A percentile compares a stretch with the other conserved stretches of the same genome.
These are phyloP conservation scores for Vicugna pacos DNA, from an alignment of 2,113 vertebrate species.

Conservation along the genomic window DNA sequence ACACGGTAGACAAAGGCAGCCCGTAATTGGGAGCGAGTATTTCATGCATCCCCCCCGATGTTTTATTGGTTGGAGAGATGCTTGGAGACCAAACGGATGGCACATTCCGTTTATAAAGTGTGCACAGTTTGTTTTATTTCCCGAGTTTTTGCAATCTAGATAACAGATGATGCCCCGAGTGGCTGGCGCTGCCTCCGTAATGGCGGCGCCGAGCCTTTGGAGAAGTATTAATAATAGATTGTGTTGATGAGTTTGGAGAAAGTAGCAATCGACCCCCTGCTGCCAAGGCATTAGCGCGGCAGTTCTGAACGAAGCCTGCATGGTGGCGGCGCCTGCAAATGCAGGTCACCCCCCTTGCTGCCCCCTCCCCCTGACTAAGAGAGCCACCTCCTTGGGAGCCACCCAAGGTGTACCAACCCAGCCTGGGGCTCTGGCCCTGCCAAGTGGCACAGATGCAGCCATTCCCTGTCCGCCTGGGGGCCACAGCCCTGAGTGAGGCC, in stretches of 20 bases:
- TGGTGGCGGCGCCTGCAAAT: background rate
- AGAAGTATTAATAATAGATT: slow-evolving; percentile 92
- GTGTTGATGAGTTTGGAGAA: slow-evolving; percentile 91
- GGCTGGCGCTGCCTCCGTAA: slow-evolving; percentile 87
- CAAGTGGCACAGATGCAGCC: background rate
- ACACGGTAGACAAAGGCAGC: slow-evolving; percentile 69
- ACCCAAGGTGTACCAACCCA: background rate
- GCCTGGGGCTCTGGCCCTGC: slow-evolving; percentile 70
- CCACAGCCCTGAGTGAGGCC: background rate
- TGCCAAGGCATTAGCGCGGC: slow-evolving; percentile 88
- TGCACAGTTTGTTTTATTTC: slow-evolving; percentile 88
- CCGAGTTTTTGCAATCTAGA: slow-evolving; percentile 89
- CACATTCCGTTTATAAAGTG: slow-evolving; percentile 90
- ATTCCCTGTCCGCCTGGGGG: background rate
- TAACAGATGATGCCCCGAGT: slow-evolving; percentile 89
- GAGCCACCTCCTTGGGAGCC: background rate
- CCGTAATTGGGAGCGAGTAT: slow-evolving; percentile 84
- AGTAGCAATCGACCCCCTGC: slow-evolving; percentile 91
- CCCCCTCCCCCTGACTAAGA: background rate
- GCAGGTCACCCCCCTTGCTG: slow-evolving; percentile 26
- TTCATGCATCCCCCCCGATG: slow-evolving; percentile 86
- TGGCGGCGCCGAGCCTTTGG: slow-evolving; percentile 86
- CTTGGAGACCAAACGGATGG: slow-evolving; percentile 87
- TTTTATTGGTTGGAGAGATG: slow-evolving; percentile 87
- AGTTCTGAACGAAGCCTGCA: slow-evolving; percentile 70